These are phyloP conservation scores for Mystacornis crossleyi DNA, from an alignment of 2,113 vertebrate genomes.

Conservation along the genomic window DNA sequence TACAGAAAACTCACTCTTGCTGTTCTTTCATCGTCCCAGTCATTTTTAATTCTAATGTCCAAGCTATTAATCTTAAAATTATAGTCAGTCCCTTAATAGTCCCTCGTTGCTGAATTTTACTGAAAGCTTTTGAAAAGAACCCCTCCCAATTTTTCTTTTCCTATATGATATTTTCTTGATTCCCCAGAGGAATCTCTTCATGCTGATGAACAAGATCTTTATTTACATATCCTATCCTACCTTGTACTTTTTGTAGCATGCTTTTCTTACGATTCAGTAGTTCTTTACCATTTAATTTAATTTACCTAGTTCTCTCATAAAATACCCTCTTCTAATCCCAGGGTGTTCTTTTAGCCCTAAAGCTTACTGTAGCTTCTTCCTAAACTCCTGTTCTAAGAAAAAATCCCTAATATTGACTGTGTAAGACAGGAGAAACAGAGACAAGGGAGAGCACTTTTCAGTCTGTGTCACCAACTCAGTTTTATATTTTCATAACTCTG, in stretches of 20 bases:
- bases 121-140: neutral
- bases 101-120: neutral
- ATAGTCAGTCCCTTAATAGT: neutral
- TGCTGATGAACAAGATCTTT: neutral
- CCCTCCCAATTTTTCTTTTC: neutral
- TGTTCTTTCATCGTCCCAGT: neutral
- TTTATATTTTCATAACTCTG: neutral
- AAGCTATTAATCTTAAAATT: neutral
- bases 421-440: neutral
- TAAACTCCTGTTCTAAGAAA: neutral
- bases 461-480: neutral
- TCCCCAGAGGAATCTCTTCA: neutral
- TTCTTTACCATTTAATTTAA: neutral
- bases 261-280: neutral
- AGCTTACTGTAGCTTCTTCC: neutral
- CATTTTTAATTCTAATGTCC: neutral
- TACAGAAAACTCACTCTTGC: neutral
- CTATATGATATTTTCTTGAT: neutral
- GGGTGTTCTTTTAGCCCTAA: neutral
- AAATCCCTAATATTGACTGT: neutral
- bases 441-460: neutral
- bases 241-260: neutral
- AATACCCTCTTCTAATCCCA: neutral
- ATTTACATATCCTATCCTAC: neutral
- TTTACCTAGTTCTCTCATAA: neutral